Evolutionary conservation across 2,113 vertebrate genomes (phyloP).

Genomic region (Uria lomvia): DNA sequence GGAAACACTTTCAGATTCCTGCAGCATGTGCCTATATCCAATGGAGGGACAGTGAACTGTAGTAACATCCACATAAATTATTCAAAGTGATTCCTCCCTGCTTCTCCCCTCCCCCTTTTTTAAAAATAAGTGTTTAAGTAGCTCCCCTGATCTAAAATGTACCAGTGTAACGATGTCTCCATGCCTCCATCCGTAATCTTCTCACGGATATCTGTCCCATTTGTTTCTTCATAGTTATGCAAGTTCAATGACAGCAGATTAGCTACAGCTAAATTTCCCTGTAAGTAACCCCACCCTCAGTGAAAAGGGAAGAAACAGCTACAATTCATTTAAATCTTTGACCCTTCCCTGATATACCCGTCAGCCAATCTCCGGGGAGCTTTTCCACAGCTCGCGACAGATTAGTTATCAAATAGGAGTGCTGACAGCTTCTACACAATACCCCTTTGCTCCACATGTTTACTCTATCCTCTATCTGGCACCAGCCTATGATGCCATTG

Average conservation of each 20-base stretch:
- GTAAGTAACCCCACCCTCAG: not conserved
- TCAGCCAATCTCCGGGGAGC: not conserved
- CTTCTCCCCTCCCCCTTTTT: not conserved
- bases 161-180: not conserved
- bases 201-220: not conserved
- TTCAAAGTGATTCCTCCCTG: not conserved
- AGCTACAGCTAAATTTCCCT: not conserved
- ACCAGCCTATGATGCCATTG: not conserved
- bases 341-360: not conserved
- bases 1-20: constrained; percentile 16
- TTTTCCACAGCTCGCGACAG: not conserved
- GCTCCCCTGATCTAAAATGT: not conserved
- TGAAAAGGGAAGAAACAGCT: not conserved
- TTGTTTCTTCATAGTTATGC: not conserved
- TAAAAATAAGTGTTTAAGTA: not conserved
- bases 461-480: not conserved
- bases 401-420: not conserved
- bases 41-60: not conserved
- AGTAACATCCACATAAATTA: not conserved
- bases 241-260: not conserved
- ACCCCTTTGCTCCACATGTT: not conserved
- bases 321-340: not conserved
- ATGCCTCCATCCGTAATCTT: not conserved
- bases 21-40: not conserved
- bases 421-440: not conserved